These are phyloP conservation scores for Amyelois transitella DNA, from an alignment of 1,140 invertebrate genomes.

Conservation along the genomic window DNA sequence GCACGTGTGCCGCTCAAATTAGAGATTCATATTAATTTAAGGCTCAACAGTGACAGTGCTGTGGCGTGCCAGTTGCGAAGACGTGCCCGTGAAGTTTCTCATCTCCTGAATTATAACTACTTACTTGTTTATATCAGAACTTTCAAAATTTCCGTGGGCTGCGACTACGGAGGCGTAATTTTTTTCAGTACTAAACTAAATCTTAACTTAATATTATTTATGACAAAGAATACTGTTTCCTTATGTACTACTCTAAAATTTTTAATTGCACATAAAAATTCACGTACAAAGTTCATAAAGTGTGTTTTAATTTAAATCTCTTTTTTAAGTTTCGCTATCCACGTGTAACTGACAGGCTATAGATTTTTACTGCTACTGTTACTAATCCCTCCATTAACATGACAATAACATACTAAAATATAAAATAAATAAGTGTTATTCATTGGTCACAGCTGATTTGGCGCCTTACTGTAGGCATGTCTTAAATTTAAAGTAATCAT, in stretches of 20 bases:
- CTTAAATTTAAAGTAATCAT: background rate
- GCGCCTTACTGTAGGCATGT: background rate
- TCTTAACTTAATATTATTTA: too few species aligned
- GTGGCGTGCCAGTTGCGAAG: slow-evolving; percentile 24
- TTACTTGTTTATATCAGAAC: background rate
- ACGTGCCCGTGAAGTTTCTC: slow-evolving; percentile 27
- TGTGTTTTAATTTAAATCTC: background rate
- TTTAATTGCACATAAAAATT: background rate
- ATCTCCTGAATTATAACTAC: slow-evolving; percentile 10
- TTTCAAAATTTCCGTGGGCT: background rate
- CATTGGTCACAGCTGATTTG: too few species aligned
- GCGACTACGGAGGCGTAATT: background rate
- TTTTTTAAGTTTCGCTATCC: background rate
- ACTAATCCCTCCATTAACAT: too few species aligned
- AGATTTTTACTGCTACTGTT: too few species aligned
- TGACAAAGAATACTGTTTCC: too few species aligned
- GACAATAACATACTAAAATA: too few species aligned
- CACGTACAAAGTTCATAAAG: background rate
- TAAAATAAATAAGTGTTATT: too few species aligned
- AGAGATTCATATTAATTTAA: slow-evolving; percentile 72
- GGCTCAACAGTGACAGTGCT: slow-evolving; percentile 42
- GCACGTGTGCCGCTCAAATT: slow-evolving; percentile 67
- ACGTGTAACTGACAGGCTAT: too few species aligned
- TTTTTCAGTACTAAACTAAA: background rate
- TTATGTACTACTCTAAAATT: too few species aligned